Base-by-base conservation (phyloP, 2,113 vertebrate species). In the Gymnocephalus cernua region DNA sequence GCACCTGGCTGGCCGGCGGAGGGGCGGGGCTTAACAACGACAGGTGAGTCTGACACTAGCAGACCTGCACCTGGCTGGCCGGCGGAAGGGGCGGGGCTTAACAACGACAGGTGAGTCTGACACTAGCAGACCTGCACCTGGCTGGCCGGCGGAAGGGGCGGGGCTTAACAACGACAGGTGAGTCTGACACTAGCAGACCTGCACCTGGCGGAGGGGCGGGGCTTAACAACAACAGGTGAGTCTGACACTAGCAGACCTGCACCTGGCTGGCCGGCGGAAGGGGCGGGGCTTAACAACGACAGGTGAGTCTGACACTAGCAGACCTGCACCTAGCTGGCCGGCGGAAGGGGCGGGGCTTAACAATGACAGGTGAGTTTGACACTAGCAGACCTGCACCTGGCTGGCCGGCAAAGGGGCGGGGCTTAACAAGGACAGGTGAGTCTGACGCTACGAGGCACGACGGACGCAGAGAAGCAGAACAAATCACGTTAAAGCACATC, bases 381-480 rank as follows among this genome's bases (percentile, higher is more conserved):
- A 85, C 64, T 54, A 66, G 2, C 12, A 29, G 13, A 54, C 71
- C 29, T 2, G n/a, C 21, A 16, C 77, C 75, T 27, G 32, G n/a
- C n/a, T n/a, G n/a, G n/a, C n/a, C n/a, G n/a, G n/a, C n/a, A n/a
- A n/a, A n/a, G 32, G 62, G 83, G 84, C 25, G 70, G 80, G 51
- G 80, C 78, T 72, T 56, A 18, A 64, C 2, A 0, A 63, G 19
- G 0, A 47, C 64, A 75, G 59, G 29, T 58, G 9, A 64, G 67
- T 64, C 57, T 5, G 47, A 83, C 70, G 57, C 86, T 45, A 82
- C 57, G 80, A 90, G 90, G 84, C 90, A 94, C 32, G n/a, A n/a
- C n/a, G n/a, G n/a, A n/a, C n/a, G n/a, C n/a, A n/a, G n/a, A n/a
- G n/a, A n/a, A n/a, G n/a, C n/a, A n/a, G n/a, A n/a, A n/a, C n/a